phyloP scores from a whole-genome alignment of 2,888 invertebrate genomes.

The Drosophila basisetae region DNA sequence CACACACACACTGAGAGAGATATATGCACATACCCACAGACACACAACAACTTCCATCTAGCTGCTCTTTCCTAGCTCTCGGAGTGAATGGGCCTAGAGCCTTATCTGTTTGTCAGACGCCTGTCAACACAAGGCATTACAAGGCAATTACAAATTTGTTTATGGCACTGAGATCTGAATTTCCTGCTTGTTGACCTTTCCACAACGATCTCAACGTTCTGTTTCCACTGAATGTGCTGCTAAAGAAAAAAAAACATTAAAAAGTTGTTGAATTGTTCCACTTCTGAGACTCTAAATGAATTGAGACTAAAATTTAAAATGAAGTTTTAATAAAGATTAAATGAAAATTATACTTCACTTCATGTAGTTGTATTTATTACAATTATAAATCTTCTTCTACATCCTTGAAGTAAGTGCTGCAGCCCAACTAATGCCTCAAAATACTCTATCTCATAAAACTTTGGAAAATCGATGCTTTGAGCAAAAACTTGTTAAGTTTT shows the following conservation, averaged over 20 bases:
- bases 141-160: constrained; percentile 81
- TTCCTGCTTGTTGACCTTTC: constrained; percentile 21
- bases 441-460: neutral
- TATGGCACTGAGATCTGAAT: constrained; percentile 62
- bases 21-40: constrained; percentile 3
- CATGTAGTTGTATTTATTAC: neutral
- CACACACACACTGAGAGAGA: neutral
- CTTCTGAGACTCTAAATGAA: neutral
- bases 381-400: neutral
- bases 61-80: constrained; percentile 24
- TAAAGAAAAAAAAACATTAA: neutral
- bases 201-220: constrained; percentile 12
- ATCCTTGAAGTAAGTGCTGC: neutral
- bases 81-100: constrained; percentile 35
- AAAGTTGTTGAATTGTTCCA: neutral
- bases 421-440: neutral
- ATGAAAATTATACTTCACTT: neutral
- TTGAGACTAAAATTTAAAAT: neutral
- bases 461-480: neutral
- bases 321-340: neutral
- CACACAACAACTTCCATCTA: constrained; percentile 23
- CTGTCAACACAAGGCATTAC: constrained; percentile 81
- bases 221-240: neutral
- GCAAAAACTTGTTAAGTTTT: neutral
- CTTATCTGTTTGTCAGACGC: constrained; percentile 74